Conservation (phyloP, 2,113 vertebrate genomes). For the Bos taurus region DNA sequence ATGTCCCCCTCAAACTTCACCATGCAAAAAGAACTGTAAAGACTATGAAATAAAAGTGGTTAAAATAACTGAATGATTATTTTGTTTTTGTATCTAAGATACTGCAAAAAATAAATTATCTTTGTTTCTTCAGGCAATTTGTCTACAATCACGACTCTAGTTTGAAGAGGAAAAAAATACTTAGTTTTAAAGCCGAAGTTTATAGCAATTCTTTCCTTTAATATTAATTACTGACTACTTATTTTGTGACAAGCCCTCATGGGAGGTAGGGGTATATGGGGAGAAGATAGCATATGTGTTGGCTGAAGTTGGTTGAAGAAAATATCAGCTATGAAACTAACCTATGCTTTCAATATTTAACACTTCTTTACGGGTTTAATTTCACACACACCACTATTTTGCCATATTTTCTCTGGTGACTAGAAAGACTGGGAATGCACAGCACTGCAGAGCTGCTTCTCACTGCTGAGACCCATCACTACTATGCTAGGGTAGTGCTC, state of each 20-base stretch:
- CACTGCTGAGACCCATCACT: not conserved
- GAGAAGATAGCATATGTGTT: not conserved
- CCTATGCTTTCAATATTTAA: not conserved
- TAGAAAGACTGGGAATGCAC: not conserved
- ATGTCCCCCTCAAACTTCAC: not conserved
- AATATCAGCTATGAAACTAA: not conserved
- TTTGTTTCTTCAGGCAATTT: slow-evolving; percentile 19
- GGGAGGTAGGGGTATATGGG: not conserved
- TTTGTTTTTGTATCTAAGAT: not conserved
- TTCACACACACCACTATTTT: not conserved
- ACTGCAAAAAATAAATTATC: not conserved
- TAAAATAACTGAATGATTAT: not conserved
- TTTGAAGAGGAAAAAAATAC: not conserved
- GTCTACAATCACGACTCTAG: not conserved
- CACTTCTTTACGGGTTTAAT: slow-evolving; percentile 9
- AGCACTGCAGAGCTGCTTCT: not conserved
- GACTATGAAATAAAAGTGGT: not conserved
- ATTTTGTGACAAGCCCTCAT: not conserved
- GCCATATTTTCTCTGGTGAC: not conserved
- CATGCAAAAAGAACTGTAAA: not conserved
- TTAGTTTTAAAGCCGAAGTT: not conserved
- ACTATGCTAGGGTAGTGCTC: not conserved
- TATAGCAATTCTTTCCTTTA: slow-evolving; percentile 14
- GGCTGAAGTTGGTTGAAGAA: not conserved
- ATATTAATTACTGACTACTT: not conserved